phyloP scores from a whole-genome alignment of 2,113 vertebrate species.

The Platycercus adscitus region DNA sequence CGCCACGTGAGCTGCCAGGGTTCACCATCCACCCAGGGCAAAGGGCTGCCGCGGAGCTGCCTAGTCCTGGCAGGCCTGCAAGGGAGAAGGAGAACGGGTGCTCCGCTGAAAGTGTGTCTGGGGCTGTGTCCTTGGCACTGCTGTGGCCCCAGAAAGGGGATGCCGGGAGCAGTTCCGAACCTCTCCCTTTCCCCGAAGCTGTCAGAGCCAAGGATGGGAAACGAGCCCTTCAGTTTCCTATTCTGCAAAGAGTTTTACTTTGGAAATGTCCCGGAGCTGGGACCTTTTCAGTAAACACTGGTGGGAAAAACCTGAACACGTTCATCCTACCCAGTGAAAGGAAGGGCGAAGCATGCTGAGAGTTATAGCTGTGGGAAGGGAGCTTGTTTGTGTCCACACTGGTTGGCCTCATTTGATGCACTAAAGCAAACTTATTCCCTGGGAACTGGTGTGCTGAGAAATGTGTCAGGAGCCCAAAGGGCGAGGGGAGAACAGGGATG shows the following conservation, averaged over 20 bases:
- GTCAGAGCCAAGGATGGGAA: not conserved
- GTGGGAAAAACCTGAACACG: not conserved
- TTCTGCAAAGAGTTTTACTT: not conserved
- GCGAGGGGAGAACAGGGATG: not conserved
- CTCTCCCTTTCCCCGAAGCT: not conserved
- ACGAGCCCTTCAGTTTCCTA: not conserved
- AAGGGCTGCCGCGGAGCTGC: not conserved
- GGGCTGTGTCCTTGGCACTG: not conserved
- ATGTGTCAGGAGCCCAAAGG: not conserved
- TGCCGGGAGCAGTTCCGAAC: not conserved
- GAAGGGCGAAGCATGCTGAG: fast-evolving
- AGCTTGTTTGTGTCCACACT: not conserved
- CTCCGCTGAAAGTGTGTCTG: not conserved
- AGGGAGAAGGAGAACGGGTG: not conserved
- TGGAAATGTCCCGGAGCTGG: not conserved
- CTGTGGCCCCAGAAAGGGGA: fast-evolving
- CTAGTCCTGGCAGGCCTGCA: not conserved
- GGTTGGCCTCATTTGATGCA: not conserved
- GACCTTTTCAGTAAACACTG: not conserved
- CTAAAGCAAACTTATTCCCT: not conserved
- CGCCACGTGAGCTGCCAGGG: fast-evolving
- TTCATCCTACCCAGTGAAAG: not conserved
- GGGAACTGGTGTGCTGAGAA: not conserved
- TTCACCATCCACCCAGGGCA: not conserved
- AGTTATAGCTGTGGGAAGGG: not conserved